Base-by-base conservation (phyloP, 2,888 invertebrate species). In the Amorpha juglandis region DNA sequence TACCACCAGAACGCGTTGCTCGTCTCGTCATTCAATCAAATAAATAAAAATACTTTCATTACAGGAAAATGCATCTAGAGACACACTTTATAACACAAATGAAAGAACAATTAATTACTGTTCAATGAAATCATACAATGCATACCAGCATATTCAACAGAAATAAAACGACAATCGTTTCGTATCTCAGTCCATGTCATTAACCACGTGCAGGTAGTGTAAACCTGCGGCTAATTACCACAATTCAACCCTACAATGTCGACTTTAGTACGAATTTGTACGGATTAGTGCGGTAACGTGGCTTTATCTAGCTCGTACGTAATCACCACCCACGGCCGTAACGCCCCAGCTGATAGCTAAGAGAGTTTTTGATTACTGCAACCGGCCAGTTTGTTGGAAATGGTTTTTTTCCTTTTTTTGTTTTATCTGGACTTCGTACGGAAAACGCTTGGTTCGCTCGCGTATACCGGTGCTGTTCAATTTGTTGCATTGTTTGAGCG, bases 151-250 rank as follows among this genome's bases (percentile, higher is more conserved):
- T 12, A 12, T 42, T 12, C 7, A n/a, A 38, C 55, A 55, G 35
- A n/a, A 8, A 11, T 38, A 42, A 42, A 42, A 19, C 12, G 19
- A 6, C 19, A n/a, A 19, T 16, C 33, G 16, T 38, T 19, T 14
- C 45, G 45, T 35, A 14, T 33, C 8, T 1, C 33, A 14, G 1
- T 14, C 38, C 16, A 16, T 38, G 58, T 42, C 42, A 42, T 58
- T 42, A 58, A 58, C 38, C 19, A 12, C 35, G 48, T 58, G 58
- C 47, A 19, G 21, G 21, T 50, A 53, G 27, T 21, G 53, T 45
- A 35, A 19, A 48, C 58, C 58, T 55, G 65, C 16, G 55, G 55
- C 48, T 65, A 65, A 65, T 58, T 65, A 65, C 65, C 65, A 58
- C 65, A 47, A 55, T 48, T 58, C 58, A 48, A 58, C 65, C 58